These are phyloP conservation scores for Athripsodes cinereus DNA, from an alignment of 2,888 invertebrate species.

Conservation along the genomic window DNA sequence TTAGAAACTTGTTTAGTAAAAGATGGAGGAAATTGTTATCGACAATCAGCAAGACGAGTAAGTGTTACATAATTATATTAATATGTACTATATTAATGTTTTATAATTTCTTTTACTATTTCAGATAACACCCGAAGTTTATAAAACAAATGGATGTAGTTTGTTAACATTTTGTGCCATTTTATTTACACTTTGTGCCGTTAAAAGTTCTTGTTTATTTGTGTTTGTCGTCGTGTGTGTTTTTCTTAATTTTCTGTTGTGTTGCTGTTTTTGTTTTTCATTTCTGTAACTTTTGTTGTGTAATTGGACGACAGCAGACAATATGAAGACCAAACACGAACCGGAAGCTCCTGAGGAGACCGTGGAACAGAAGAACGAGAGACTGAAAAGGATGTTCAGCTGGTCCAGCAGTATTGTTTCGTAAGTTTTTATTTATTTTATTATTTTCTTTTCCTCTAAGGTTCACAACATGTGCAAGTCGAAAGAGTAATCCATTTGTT, in stretches of 20 bases:
- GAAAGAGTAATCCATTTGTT: too few relatives aligned
- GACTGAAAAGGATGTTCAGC: conserved; percentile 57
- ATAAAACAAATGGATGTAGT: too few relatives aligned
- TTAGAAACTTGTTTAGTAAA: too few relatives aligned
- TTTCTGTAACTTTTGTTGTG: neutral
- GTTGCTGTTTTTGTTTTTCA: neutral
- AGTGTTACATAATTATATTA: too few relatives aligned
- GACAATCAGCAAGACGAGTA: too few relatives aligned
- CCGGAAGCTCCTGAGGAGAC: neutral
- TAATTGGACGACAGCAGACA: too few relatives aligned
- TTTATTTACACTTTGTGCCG: neutral
- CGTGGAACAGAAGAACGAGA: conserved; percentile 34
- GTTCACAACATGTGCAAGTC: neutral
- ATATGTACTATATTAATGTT: too few relatives aligned
- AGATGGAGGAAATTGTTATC: too few relatives aligned
- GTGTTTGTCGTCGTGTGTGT: neutral
- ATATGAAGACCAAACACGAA: conserved; percentile 8
- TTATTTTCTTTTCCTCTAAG: neutral
- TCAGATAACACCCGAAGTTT: too few relatives aligned
- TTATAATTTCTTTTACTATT: too few relatives aligned
- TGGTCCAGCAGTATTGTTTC: conserved; percentile 51
- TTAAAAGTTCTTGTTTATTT: neutral
- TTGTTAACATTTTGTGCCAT: too few relatives aligned
- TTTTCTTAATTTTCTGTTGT: neutral
- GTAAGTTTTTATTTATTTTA: too few relatives aligned